Evolutionary conservation across 2,797 vertebrate species (phyloP).

Genomic region (Oreonectes daqikongensis): DNA sequence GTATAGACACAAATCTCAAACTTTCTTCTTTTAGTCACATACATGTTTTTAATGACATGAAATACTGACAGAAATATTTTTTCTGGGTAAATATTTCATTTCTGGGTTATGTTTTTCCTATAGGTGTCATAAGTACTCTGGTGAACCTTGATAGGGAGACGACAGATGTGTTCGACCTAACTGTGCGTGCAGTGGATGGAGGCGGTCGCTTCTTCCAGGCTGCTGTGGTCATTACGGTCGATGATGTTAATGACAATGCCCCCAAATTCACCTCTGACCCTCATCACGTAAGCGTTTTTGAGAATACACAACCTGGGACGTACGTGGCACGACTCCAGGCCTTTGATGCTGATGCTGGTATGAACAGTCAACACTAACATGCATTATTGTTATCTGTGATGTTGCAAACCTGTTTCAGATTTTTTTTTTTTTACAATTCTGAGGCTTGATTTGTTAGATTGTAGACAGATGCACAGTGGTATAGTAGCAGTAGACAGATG

Average conservation of each 20-base stretch:
- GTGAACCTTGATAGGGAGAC: conserved; percentile 78
- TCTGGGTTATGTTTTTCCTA: conserved; percentile 22
- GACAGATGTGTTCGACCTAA: conserved; percentile 75
- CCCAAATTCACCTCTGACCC: conserved; percentile 79
- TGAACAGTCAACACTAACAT: background rate
- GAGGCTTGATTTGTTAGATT: background rate
- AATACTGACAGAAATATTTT: no score
- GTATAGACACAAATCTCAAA: background rate
- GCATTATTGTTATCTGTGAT: background rate
- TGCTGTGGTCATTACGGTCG: conserved; percentile 72
- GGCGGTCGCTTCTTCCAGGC: conserved; percentile 79
- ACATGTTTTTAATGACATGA: no score
- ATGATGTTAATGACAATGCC: conserved; percentile 83
- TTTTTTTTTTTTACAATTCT: background rate
- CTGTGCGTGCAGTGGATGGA: conserved; percentile 76
- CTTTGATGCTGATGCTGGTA: conserved; percentile 80
- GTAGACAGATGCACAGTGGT: conserved; percentile 8
- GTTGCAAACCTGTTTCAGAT: background rate
- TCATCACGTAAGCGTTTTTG: conserved; percentile 78
- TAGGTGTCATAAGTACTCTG: conserved; percentile 81
- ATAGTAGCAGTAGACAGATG: background rate
- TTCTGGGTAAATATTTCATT: background rate
- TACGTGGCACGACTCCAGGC: conserved; percentile 80
- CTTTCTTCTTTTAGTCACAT: background rate
- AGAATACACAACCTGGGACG: conserved; percentile 81